Percentiles rank a stretch among this genome's conserved stretches.
Evolutionary conservation across 2,797 vertebrate genomes (phyloP).

Genomic region (Bradypodion ventrale): DNA sequence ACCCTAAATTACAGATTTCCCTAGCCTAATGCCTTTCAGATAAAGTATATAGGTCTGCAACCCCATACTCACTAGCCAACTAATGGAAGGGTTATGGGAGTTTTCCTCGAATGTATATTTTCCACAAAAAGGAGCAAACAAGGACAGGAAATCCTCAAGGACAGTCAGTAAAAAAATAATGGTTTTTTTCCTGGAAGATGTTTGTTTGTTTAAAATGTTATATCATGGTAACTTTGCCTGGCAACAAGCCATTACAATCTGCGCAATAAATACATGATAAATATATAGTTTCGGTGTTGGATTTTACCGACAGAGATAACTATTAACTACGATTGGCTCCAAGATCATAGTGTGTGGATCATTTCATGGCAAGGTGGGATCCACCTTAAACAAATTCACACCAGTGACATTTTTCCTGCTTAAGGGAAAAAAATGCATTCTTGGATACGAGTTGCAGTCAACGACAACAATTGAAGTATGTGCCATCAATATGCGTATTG

Average conservation of each 20-base stretch:
- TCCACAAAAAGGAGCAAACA: not conserved
- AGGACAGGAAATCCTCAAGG: not conserved
- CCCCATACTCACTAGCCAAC: no score
- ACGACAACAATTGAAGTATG: not conserved
- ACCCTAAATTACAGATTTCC: not conserved
- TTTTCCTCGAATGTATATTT: not conserved
- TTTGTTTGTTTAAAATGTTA: not conserved
- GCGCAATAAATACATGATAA: not conserved
- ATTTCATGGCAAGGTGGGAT: no score
- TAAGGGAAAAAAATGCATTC: no score
- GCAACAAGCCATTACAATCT: not conserved
- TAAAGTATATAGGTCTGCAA: not conserved
- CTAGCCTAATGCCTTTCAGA: not conserved
- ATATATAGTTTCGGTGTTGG: not conserved
- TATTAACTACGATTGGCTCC: not conserved
- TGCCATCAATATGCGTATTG: not conserved
- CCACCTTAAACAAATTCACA: no score
- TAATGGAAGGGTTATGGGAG: not conserved
- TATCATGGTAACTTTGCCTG: not conserved
- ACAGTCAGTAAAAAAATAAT: not conserved
- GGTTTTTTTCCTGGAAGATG: not conserved
- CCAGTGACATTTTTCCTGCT: no score
- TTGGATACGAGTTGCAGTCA: no score
- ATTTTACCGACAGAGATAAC: not conserved
- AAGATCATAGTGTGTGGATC: no score